Evolutionary conservation across 2,113 vertebrate genomes (phyloP), one percentile per base, ranked within the genome.

Genomic region (Theristicus caerulescens): DNA sequence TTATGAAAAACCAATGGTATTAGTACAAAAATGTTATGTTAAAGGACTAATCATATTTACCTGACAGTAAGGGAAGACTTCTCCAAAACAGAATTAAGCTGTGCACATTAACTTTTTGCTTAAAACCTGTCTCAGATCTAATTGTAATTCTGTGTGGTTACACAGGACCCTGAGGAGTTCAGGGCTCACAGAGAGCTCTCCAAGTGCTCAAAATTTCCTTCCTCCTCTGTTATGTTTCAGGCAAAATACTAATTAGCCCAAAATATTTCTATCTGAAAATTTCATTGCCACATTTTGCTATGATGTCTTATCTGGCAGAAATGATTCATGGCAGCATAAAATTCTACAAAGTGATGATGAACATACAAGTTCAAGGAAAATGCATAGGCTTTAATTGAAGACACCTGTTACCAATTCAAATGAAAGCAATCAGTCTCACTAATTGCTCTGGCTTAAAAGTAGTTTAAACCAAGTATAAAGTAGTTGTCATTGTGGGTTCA

Each of bases 401-500:
- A 82, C 86, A 92, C 87, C 69, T 93, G 76, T 73, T 92, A 81
- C 21, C n/a, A 88, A 76, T 49, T 81, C 36, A 73, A 83, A 90
- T 46, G 59, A 94, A 93, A 90, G 34, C 40, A 95, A 94, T 65
- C 58, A 71, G 49, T 85, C 77, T 96, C 18, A 40, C 51, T 94
- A 96, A 93, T 88, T 96, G 55, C 49, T 94, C 78, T 76, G 65
- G 40, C 65, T 94, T 92, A 84, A 59, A 95, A 84, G 81, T 38
- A 90, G 67, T 90, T 90, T 84, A 91, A 66, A 42, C 29, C 26
- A 93, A 94, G 90, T 85, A 36, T 82, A 89, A 97, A 91, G 42
- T 15, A 82, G n/a, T 81, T n/a, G 80, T 92, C 42, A 49, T 8
- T 76, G 22, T 80, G 42, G 22, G 67, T 96, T 96, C 84, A 70